phyloP scores from a whole-genome alignment of 2,888 invertebrate species.

The Alsophila aescularia region DNA sequence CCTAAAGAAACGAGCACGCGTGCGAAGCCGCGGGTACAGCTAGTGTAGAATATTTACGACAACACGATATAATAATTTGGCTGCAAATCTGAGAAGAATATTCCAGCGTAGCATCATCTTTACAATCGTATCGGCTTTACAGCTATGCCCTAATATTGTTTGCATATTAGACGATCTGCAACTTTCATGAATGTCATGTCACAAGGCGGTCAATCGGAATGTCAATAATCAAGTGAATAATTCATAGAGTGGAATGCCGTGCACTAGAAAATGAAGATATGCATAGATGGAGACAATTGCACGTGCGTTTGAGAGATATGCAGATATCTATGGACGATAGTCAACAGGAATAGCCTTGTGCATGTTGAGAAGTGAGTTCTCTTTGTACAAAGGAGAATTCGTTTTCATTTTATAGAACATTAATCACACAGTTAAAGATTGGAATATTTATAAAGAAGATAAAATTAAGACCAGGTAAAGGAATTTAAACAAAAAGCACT shows the following conservation, averaged over 20 bases:
- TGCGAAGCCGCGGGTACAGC: too few relatives aligned
- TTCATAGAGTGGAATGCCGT: slow-evolving; percentile 33
- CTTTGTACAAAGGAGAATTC: too few relatives aligned
- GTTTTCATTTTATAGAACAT: too few relatives aligned
- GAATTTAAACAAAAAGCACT: too few relatives aligned
- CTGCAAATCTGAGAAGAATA: background rate
- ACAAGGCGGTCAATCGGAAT: slow-evolving; percentile 19
- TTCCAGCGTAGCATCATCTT: too few relatives aligned
- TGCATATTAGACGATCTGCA: slow-evolving; percentile 22
- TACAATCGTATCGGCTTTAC: background rate
- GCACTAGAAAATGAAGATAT: slow-evolving; percentile 21
- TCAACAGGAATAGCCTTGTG: too few relatives aligned
- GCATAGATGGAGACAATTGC: background rate
- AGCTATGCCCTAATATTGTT: slow-evolving; percentile 1
- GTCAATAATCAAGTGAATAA: slow-evolving; percentile 34
- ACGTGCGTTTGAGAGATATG: slow-evolving; percentile 1
- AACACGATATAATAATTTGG: background rate
- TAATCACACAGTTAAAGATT: too few relatives aligned
- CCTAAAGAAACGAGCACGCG: too few relatives aligned
- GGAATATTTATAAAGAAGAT: too few relatives aligned
- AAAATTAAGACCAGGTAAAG: too few relatives aligned
- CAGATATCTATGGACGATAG: background rate
- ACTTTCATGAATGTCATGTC: slow-evolving; percentile 27
- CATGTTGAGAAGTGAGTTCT: background rate
- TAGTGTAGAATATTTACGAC: background rate